Evolutionary conservation across 2,113 vertebrate genomes (phyloP).

Genomic region (Rynchops niger): DNA sequence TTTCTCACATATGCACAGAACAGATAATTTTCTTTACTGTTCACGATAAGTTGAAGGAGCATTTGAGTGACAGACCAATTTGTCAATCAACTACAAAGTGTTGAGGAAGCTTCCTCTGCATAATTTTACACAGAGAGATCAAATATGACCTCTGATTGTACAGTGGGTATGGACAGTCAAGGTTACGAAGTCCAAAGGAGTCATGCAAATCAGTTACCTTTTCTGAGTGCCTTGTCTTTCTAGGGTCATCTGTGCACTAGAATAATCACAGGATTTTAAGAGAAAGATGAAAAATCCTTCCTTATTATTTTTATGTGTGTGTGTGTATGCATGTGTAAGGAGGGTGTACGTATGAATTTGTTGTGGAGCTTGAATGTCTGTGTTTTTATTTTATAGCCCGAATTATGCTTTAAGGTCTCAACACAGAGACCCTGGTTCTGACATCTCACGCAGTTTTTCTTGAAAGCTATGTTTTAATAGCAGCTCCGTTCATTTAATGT

Average conservation of each 20-base stretch:
- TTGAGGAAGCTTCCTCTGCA: constrained; percentile 66
- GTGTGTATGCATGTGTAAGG: background rate
- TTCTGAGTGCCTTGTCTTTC: constrained; percentile 17
- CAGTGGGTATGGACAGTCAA: constrained; percentile 37
- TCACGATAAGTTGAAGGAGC: constrained; percentile 71
- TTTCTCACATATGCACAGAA: constrained; percentile 70
- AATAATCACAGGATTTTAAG: constrained; percentile 53
- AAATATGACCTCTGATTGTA: constrained; percentile 64
- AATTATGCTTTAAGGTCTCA: constrained; percentile 54
- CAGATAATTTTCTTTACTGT: constrained; percentile 76
- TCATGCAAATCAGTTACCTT: constrained; percentile 24
- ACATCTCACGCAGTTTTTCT: constrained; percentile 14
- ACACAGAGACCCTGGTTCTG: constrained; percentile 26
- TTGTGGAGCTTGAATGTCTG: background rate
- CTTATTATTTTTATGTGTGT: background rate
- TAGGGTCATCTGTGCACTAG: constrained; percentile 57
- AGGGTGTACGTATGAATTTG: constrained; percentile 1
- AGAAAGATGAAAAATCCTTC: background rate
- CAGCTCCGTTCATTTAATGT: constrained; percentile 33
- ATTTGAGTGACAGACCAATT: constrained; percentile 78
- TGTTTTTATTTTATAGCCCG: constrained; percentile 37
- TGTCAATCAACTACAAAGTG: constrained; percentile 73
- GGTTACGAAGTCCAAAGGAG: constrained; percentile 30
- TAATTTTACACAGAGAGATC: constrained; percentile 68
- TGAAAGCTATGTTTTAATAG: constrained; percentile 59